Evolutionary conservation across 2,113 vertebrate species (phyloP), one percentile per base, ranked within the genome.

Genomic region (Prietella phreatophila): DNA sequence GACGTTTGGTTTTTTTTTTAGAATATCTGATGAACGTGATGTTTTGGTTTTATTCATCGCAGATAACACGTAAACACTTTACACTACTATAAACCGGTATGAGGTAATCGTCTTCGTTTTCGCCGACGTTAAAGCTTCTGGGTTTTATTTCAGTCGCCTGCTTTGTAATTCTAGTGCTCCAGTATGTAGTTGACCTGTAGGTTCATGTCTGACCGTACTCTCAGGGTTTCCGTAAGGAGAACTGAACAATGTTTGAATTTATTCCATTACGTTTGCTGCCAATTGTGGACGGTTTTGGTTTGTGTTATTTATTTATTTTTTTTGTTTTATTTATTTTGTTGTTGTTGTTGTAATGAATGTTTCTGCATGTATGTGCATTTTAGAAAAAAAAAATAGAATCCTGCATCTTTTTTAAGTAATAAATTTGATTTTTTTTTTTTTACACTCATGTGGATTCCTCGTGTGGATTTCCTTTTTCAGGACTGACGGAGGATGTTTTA

Each of bases 341-440:
- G 36, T 36, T 36, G 36, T 36, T 36, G 36, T 36, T 36, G 42
- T 47, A 47, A 50, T 10, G 25, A 27, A 50, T 5, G 42, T 0
- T 27, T 63, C 13, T 61, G 58, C 33, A 83, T 83, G 79, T 11
- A 8, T 78, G 42, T 25, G 11, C 5, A 22, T 20, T 22, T 69
- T 69, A 25, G 22, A 0, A 47, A 47, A 47, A 7, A 7, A 47
- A 47, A 7, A 47, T 7, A 47, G 42, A 47, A 47, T 47, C 42
- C 6, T 47, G 42, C 42, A 47, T 47, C 42, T 9, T 60, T 60
- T 65, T 11, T 65, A 47, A 47, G 42, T 7, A 55, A 84, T 84
- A 90, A 92, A 27, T 47, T 15, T 78, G 36, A 14, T 55, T 55
- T n/a, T 25, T 60, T 5, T 7, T 6, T 27, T 30, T 73, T 76